These are phyloP conservation scores for Palythoa grandis DNA, from an alignment of 92 coral and sea anemone genomes.

Conservation along the genomic window DNA sequence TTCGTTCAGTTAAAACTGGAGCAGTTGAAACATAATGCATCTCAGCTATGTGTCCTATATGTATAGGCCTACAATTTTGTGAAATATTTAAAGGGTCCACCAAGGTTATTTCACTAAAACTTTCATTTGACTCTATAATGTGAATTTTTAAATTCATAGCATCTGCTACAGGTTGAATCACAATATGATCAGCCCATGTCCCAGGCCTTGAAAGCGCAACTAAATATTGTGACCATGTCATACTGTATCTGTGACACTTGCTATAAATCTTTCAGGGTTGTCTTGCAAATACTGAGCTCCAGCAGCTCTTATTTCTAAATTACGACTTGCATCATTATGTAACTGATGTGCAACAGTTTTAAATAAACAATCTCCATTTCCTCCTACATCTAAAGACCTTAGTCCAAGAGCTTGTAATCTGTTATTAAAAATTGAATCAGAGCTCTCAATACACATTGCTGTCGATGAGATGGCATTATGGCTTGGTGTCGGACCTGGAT, in stretches of 20 bases:
- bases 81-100: slow-evolving; percentile 51
- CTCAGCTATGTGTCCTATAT: slow-evolving; percentile 39
- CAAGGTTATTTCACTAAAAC: slow-evolving; percentile 38
- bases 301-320: too few species aligned
- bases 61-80: slow-evolving; percentile 48
- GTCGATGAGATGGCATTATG: too few species aligned
- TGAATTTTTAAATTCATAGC: too few species aligned
- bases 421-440: too few species aligned
- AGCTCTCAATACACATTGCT: too few species aligned
- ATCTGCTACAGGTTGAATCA: not conserved
- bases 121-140: too few species aligned
- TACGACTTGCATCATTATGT: too few species aligned
- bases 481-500: too few species aligned
- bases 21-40: slow-evolving; percentile 13
- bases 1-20: not conserved
- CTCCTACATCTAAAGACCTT: too few species aligned
- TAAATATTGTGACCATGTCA: slow-evolving; percentile 51
- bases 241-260: slow-evolving; percentile 38
- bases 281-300: slow-evolving; percentile 45
- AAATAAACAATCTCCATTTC: too few species aligned
- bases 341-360: too few species aligned
- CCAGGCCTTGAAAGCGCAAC: slow-evolving; percentile 50
- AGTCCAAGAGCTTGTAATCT: too few species aligned
- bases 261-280: slow-evolving; percentile 30
- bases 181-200: slow-evolving; percentile 44